Conservation (phyloP, 2,113 vertebrate genomes). For the Vicugna pacos region DNA sequence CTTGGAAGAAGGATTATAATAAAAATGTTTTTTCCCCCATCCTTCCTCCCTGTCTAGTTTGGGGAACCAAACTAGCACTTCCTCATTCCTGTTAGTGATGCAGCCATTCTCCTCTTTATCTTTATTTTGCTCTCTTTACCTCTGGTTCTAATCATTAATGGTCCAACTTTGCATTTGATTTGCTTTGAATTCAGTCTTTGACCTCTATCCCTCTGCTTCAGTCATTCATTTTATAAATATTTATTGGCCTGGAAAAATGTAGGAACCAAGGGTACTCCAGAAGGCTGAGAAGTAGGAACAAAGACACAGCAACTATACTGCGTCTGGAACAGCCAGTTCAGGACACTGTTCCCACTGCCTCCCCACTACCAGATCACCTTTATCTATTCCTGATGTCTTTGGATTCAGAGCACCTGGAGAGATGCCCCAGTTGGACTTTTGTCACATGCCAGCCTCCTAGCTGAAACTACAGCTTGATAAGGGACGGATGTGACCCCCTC, state of each 20-base stretch:
- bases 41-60: not conserved
- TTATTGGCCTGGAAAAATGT: not conserved
- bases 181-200: slow-evolving; percentile 36
- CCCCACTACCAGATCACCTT: not conserved
- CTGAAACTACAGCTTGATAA: not conserved
- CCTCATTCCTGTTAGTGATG: not conserved
- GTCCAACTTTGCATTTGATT: not conserved
- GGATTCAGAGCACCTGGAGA: not conserved
- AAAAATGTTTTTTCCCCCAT: not conserved
- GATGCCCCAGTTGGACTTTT: not conserved
- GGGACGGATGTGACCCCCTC: not conserved
- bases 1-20: not conserved
- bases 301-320: not conserved
- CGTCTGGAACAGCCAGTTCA: not conserved
- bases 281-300: not conserved
- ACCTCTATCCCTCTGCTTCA: not conserved
- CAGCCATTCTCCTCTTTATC: not conserved
- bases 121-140: slow-evolving; percentile 12
- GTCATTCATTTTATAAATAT: slow-evolving; percentile 33
- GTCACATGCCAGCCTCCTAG: not conserved
- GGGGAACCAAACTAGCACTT: not conserved
- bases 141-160: slow-evolving; percentile 1
- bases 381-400: not conserved
- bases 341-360: not conserved
- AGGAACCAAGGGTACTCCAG: not conserved